Conservation (phyloP, 2,113 vertebrate species). For the Seriola rivoliana region DNA sequence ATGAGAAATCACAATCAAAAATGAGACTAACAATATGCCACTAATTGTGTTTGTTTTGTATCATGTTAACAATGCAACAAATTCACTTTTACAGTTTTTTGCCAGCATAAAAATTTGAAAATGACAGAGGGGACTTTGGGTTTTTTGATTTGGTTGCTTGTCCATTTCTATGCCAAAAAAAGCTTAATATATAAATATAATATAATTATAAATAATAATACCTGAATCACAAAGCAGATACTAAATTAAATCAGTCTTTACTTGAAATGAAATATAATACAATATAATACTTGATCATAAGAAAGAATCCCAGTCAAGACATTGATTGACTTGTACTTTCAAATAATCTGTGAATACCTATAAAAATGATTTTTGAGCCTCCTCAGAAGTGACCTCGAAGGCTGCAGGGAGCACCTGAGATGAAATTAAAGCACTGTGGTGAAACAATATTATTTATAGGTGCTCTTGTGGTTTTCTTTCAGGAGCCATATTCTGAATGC, state of each 20-base stretch:
- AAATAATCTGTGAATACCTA: neutral
- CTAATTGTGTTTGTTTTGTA: neutral
- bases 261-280: neutral
- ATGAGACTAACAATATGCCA: neutral
- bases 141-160: neutral
- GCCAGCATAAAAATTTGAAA: neutral
- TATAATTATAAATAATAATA: no score
- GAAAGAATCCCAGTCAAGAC: neutral
- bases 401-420: conserved; percentile 8
- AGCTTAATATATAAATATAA: no score
- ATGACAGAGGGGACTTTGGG: neutral
- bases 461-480: conserved; percentile 52
- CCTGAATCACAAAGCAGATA: neutral
- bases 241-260: neutral
- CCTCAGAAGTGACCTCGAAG: neutral
- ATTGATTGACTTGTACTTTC: neutral
- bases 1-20: neutral
- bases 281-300: no score
- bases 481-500: conserved; percentile 56
- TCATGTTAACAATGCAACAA: neutral
- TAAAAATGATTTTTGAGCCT: neutral
- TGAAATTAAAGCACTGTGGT: conserved; percentile 54
- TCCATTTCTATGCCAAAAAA: neutral
- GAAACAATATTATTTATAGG: conserved; percentile 59
- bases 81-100: no score